Evolutionary conservation across 2,888 invertebrate species (phyloP).

Genomic region (Coremacera marginata): DNA sequence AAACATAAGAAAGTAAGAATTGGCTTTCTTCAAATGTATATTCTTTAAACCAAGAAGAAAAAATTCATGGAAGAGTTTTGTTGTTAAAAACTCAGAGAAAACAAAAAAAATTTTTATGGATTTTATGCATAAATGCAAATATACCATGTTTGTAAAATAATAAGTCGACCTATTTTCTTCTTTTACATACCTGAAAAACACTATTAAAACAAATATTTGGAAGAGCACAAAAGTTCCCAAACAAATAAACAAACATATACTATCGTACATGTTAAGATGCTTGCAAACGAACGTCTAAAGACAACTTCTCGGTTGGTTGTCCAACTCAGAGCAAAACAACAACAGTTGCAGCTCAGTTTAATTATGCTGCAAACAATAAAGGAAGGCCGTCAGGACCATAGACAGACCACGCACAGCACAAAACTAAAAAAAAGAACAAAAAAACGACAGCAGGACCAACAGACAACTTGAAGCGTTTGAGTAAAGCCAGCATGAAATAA

Average conservation of each 20-base stretch:
- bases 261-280: neutral
- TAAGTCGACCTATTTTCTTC: too few species aligned
- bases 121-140: too few species aligned
- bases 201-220: too few species aligned
- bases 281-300: neutral
- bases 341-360: slow-evolving; percentile 14
- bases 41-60: too few species aligned
- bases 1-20: too few species aligned
- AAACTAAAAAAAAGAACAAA: neutral
- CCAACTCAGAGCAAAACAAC: slow-evolving; percentile 25
- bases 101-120: too few species aligned
- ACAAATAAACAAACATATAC: too few species aligned
- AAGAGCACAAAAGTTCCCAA: neutral
- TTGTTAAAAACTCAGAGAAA: too few species aligned
- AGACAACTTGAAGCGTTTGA: slow-evolving; percentile 36
- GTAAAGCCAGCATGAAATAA: slow-evolving; percentile 46
- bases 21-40: too few species aligned
- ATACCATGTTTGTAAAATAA: too few species aligned
- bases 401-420: neutral
- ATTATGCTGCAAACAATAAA: slow-evolving; percentile 16
- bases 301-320: slow-evolving; percentile 32
- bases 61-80: too few species aligned
- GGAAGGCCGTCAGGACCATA: slow-evolving; percentile 1
- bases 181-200: too few species aligned
- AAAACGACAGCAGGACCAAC: slow-evolving; percentile 4